Percentiles rank a stretch among this genome's conserved stretches.
These are phyloP conservation scores for Sterna hirundo DNA, from an alignment of 2,113 vertebrate species.

Conservation along the genomic window DNA sequence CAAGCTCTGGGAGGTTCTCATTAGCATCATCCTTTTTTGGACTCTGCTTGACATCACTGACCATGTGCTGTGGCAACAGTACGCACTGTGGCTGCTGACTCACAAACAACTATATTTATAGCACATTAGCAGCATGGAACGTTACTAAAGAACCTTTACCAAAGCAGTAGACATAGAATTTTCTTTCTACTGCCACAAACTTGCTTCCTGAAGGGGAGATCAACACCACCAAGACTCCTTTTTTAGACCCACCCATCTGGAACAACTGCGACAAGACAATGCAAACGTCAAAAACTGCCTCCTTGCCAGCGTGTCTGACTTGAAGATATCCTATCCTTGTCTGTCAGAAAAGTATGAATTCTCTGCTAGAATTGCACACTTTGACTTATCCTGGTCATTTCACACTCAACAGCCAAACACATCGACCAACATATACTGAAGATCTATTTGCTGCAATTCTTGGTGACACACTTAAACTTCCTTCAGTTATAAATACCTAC, in stretches of 20 bases:
- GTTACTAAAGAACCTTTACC: neutral
- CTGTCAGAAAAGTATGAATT: neutral
- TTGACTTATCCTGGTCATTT: neutral
- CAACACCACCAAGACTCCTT: neutral
- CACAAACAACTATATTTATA: slow-evolving; percentile 45
- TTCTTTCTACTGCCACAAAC: neutral
- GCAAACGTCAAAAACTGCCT: neutral
- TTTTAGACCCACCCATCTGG: neutral
- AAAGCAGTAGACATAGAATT: neutral
- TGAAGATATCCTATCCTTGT: neutral
- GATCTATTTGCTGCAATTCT: neutral
- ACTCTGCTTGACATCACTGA: neutral
- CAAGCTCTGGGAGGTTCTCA: neutral
- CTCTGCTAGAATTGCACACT: neutral
- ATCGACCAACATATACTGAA: neutral
- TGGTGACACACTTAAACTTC: neutral
- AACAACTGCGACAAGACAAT: neutral
- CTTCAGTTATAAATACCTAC: neutral
- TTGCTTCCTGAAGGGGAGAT: neutral
- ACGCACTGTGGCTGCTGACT: slow-evolving; percentile 20
- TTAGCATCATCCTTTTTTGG: neutral
- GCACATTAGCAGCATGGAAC: neutral
- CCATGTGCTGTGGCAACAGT: slow-evolving; percentile 18
- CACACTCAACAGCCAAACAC: neutral
- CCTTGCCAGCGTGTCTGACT: neutral